A percentile compares a stretch with the other conserved stretches of the same genome.
These are phyloP conservation scores for Eupithecia vulgata DNA, from an alignment of 2,888 invertebrate species.

Conservation along the genomic window DNA sequence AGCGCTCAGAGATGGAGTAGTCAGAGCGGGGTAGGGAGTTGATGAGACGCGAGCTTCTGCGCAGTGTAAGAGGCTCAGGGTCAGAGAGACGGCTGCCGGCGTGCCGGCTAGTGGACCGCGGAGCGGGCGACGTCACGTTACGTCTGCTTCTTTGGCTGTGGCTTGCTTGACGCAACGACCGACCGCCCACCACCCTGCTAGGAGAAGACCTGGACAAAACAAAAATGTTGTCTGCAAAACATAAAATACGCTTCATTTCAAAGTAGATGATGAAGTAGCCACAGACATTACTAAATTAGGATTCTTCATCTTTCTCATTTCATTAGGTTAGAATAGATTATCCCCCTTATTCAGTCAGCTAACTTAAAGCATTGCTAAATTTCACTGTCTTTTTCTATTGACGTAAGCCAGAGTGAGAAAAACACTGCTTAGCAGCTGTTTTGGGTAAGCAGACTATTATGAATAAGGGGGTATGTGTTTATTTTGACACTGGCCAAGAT, in stretches of 20 bases:
- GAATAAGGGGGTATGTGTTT: neutral
- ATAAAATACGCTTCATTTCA: neutral
- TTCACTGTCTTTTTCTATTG: no score
- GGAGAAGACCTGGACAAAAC: constrained; percentile 77
- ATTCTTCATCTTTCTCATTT: neutral
- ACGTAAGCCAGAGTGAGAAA: no score
- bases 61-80: constrained; percentile 73
- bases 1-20: constrained; percentile 84
- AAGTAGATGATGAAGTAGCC: neutral
- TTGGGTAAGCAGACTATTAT: no score
- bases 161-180: constrained; percentile 80
- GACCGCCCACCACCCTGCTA: constrained; percentile 84
- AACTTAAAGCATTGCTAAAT: no score
- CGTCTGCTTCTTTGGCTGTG: constrained; percentile 73
- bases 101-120: constrained; percentile 69
- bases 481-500: neutral
- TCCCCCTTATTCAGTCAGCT: no score
- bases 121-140: constrained; percentile 72
- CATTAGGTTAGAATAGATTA: neutral
- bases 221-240: constrained; percentile 17
- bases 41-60: constrained; percentile 81
- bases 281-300: neutral
- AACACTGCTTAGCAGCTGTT: no score
- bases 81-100: constrained; percentile 60
- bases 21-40: constrained; percentile 76